Evolutionary conservation across 2,888 invertebrate genomes (phyloP), one percentile per base, ranked within the genome.

Genomic region (Dolichomitus sp.): DNA sequence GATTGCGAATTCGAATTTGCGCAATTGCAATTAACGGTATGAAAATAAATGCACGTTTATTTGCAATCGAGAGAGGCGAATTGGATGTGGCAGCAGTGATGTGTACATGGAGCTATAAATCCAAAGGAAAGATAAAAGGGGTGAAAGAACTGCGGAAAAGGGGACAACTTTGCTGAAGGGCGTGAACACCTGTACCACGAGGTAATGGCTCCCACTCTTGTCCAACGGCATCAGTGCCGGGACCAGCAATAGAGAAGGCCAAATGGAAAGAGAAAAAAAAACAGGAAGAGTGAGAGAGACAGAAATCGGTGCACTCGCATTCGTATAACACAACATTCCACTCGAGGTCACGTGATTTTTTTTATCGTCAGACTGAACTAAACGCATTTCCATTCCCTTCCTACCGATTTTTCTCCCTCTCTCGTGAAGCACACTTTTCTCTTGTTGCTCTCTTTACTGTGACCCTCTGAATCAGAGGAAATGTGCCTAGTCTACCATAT

Each of bases 281-380:
- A 80, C 73, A 52, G 50, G 30, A 54, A 50, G 40, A 40, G 57
- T 42, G 63, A 42, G 70, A n/a, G 59, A 69, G 40, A 59, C n/a
- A 27, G 27, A 17, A 50, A 65, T 50, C 11, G 65, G 52, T 74
- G 70, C 75, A 59, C 65, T 68, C 70, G 70, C 76, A 63, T 80
- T 84, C 83, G 84, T 84, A 83, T 84, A 84, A 86, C 85, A 85
- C 85, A 84, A 84, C 83, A 79, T 86, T 84, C 79, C 80, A 85
- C 84, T 80, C 82, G 65, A 75, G 45, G 42, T 30, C 63, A 70
- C 74, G 77, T 57, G 40, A 59, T 70, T 50, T 23, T 23, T 59
- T 68, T 70, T 78, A 74, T 82, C 52, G 75, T 54, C 66, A 72
- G 75, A 79, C 63, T 66, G 33, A 74, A 74, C 74, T 63, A 73